Base-by-base conservation (phyloP, 2,888 invertebrate genomes). In the Heliconius ethilla region DNA sequence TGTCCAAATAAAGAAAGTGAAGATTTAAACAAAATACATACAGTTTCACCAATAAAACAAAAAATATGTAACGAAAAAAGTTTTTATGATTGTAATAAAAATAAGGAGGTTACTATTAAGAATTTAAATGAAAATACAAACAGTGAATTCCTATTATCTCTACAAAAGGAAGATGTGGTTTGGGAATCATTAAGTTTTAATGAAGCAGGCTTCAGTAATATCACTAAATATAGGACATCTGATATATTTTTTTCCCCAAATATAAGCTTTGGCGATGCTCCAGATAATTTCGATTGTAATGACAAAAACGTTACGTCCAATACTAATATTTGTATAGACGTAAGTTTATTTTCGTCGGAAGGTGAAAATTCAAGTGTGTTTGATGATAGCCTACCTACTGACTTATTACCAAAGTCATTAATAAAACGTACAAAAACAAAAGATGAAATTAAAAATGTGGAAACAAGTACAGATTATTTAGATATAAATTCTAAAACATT, bases 361-460 rank as follows among this genome's bases (percentile, higher is more conserved):
- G 92, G 91, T 62, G 92, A 93, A 75, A 95, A 94, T 88, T 95
- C 95, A 4, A 95, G 93, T 87, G 85, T 96, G 70, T 96, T 96
- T 85, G 95, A 95, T 82, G 96, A 96, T 72, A 96, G 95, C 84
- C 88, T 96, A 62, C 91, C 94, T 51, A 82, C 95, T 67, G 95
- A 96, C 82, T 89, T 92, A 67, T 92, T 95, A 84, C 87, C 95
- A 22, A 93, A 91, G 83, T 92, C 94, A 80, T 86, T 94, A 51
- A 85, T 95, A 27, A 92, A 95, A 73, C 92, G 88, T 82, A 91
- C 88, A 78, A 82, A 82, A 73, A 51, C 59, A 27, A 45, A 81
- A 75, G 67, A 55, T 77, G 80, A 70, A 29, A 80, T n/a, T 33
- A 51, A 33, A 82, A 83, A 25, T 67, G 59, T 62, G 67, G 51